Percentiles rank a stretch among this genome's conserved stretches.
Conservation (phyloP, 2,113 vertebrate genomes). For the Albula glossodonta region DNA sequence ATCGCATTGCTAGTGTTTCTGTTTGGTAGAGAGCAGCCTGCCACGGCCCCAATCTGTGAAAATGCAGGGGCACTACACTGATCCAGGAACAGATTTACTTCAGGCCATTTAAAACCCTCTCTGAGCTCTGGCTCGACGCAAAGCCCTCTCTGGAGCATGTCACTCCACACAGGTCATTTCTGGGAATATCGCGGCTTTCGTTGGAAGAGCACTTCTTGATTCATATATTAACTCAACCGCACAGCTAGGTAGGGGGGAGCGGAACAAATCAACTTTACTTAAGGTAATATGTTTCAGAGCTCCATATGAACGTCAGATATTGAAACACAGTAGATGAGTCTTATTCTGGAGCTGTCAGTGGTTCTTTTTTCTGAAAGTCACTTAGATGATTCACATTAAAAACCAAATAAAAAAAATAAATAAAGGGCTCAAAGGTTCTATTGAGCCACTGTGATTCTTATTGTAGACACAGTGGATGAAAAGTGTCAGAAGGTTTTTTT, state of each 20-base stretch:
- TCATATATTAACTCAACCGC: not conserved
- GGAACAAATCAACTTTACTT: not conserved
- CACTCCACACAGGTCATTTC: not conserved
- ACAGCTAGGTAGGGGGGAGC: not conserved
- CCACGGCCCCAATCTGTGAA: conserved; percentile 40
- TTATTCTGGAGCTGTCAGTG: not conserved
- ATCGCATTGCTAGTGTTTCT: not conserved
- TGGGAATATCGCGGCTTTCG: not conserved
- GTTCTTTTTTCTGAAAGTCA: not conserved
- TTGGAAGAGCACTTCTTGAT: not conserved
- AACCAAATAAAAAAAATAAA: not conserved
- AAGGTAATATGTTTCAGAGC: not conserved
- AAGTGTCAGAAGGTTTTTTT: not conserved
- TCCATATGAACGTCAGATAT: no score
- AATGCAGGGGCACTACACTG: conserved; percentile 36
- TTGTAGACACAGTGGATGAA: not conserved
- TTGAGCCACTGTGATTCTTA: not conserved
- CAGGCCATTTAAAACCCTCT: conserved; percentile 26
- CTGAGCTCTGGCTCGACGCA: not conserved
- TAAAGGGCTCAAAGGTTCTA: not conserved
- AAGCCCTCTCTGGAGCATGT: conserved; percentile 3
- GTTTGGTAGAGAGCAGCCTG: not conserved
- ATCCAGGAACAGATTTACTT: conserved; percentile 39
- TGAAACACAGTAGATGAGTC: no score
- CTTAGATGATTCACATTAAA: not conserved